Percentiles rank a stretch among this genome's conserved stretches.
Evolutionary conservation across 2,113 vertebrate genomes (phyloP).

Genomic region (Dinomys branickii): DNA sequence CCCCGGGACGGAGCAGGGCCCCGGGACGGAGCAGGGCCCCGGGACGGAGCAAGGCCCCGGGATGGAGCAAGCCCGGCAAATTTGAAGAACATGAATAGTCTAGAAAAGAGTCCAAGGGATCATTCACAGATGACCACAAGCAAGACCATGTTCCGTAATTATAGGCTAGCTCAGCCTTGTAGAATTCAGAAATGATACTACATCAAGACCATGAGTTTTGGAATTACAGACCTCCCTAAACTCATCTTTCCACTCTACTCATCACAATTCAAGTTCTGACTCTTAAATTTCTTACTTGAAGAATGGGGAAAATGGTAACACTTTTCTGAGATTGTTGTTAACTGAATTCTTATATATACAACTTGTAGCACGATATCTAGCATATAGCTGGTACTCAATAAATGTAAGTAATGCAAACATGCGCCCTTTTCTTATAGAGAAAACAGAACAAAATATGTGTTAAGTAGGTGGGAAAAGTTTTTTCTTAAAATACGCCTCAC

Average conservation of each 20-base stretch:
- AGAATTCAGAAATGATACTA: background rate
- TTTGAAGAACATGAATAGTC: fast-evolving
- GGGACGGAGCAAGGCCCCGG: no score
- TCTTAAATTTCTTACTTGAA: background rate
- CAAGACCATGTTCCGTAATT: background rate
- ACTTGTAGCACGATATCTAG: background rate
- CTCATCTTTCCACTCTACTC: background rate
- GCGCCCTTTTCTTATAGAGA: background rate
- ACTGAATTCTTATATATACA: background rate
- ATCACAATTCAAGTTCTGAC: background rate
- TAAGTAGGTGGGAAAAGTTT: background rate
- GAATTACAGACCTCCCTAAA: background rate
- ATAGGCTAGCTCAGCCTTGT: background rate
- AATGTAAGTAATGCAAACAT: background rate
- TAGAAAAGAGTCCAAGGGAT: background rate
- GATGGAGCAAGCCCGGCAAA: no score
- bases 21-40: background rate
- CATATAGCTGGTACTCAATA: background rate
- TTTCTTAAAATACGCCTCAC: background rate
- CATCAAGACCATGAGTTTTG: background rate
- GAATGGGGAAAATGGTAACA: background rate
- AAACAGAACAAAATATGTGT: background rate
- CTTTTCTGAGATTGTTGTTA: background rate
- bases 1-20: background rate
- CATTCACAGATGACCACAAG: background rate